These are phyloP conservation scores for Podotricha telesiphe DNA, from an alignment of 2,888 invertebrate species.

Conservation along the genomic window DNA sequence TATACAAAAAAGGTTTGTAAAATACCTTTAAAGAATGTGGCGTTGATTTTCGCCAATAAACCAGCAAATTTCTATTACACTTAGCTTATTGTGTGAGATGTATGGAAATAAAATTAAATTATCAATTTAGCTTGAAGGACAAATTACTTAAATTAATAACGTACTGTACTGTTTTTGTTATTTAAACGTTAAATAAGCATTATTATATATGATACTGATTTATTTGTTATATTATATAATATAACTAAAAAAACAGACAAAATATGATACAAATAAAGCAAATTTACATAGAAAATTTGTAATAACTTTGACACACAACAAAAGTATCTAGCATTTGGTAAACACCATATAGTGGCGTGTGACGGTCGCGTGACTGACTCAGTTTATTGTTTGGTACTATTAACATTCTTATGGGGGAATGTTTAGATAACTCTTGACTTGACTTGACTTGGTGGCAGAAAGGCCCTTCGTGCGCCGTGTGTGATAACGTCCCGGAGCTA, in stretches of 20 bases:
- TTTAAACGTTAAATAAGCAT: no score
- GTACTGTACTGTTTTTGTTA: no score
- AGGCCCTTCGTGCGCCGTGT: conserved; percentile 46
- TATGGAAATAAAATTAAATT: no score
- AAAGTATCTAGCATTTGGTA: conserved; percentile 34
- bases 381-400: conserved; percentile 74
- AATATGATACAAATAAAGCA: neutral
- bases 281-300: conserved; percentile 17
- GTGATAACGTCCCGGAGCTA: conserved; percentile 39
- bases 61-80: no score
- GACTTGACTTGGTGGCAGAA: conserved; percentile 44
- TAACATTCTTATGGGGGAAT: conserved; percentile 80
- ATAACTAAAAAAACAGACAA: neutral
- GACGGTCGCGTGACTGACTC: conserved; percentile 64
- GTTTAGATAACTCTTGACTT: conserved; percentile 70
- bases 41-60: no score
- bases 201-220: no score
- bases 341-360: conserved; percentile 58
- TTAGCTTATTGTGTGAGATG: no score
- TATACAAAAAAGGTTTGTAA: no score
- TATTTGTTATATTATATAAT: no score
- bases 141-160: no score
- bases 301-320: conserved; percentile 27
- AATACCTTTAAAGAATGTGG: no score
- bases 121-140: no score